Base-by-base conservation (phyloP, 92 coral and sea anemone species). In the Actinostola sp. region DNA sequence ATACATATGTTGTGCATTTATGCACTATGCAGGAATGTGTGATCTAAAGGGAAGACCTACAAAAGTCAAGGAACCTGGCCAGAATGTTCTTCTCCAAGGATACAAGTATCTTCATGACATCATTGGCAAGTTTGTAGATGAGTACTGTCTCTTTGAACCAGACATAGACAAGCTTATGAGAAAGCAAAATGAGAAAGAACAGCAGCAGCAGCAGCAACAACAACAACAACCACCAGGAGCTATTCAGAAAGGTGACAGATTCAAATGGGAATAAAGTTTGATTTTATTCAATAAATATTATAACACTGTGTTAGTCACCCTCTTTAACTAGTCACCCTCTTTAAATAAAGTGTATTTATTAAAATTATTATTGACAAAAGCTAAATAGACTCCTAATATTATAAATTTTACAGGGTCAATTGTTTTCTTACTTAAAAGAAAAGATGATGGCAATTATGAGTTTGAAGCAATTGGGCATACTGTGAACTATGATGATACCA, bases 61-160 rank as follows among this genome's bases (percentile, higher is more conserved):
- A 2, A 42, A 63, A 24, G 33, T 61, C 49, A 11, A 61, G 14
- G 67, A 61, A 12, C 67, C 67, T 61, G 36, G 64, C 16, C 0
- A 3, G 11, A 61, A 19, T 41, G 25, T 20, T 36, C 3, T 46
- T n/a, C 26, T 21, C 33, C 14, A 53, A 2, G 30, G 32, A 24
- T 21, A 61, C 44, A 35, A 36, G 34, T 53, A 76, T 55, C 55
- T 76, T 41, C 24, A 31, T 25, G 30, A 53, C 10, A 36, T 65
- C 27, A 54, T 76, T 21, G 82, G 73, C 35, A 17, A 59, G 26
- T 76, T 76, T 65, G 82, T 76, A 31, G 66, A 76, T n/a, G 23
- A 53, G 39, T 76, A 35, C 55, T 55, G 73, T 38, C 49, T 61
- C 25, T 61, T 32, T 61, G 67, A 61, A 35, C 67, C 67, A 29